Percentiles rank a stretch among this genome's conserved stretches.
phyloP scores from a whole-genome alignment of 2,797 vertebrate genomes.

The Pagetopsis macropterus region DNA sequence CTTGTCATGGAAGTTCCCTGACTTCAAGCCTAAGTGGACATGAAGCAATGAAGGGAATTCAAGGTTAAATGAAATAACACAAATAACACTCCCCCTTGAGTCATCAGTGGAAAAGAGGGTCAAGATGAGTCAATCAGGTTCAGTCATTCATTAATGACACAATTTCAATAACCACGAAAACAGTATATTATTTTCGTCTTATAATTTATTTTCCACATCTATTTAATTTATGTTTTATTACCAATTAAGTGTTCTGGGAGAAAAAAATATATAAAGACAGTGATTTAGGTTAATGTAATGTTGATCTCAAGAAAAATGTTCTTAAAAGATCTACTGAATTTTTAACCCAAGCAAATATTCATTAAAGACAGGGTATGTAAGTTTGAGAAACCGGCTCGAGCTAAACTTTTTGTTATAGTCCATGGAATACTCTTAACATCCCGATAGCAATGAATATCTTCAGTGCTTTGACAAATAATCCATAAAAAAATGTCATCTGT shows the following conservation, averaged over 20 bases:
- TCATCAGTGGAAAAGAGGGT: constrained; percentile 24
- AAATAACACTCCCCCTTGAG: constrained; percentile 34
- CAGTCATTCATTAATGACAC: constrained; percentile 6
- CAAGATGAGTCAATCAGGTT: constrained; percentile 23
- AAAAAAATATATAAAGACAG: neutral
- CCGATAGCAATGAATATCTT: too few relatives aligned
- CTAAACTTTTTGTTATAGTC: too few relatives aligned
- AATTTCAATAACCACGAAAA: constrained; percentile 11
- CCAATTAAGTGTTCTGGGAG: neutral
- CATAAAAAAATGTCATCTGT: too few relatives aligned
- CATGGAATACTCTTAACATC: too few relatives aligned
- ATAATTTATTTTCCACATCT: neutral
- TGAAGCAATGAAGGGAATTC: constrained; percentile 35
- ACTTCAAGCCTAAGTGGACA: constrained; percentile 21
- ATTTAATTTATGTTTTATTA: neutral
- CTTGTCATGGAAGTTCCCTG: neutral
- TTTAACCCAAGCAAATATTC: neutral
- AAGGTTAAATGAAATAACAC: constrained; percentile 43
- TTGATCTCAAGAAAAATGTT: neutral
- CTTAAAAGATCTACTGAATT: neutral
- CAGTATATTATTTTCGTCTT: too few relatives aligned
- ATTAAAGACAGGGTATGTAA: too few relatives aligned
- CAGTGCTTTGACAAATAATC: too few relatives aligned
- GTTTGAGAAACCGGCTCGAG: too few relatives aligned
- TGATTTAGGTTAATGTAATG: neutral